phyloP scores from a whole-genome alignment of 2,797 vertebrate species.

The Eremophila alpestris region DNA sequence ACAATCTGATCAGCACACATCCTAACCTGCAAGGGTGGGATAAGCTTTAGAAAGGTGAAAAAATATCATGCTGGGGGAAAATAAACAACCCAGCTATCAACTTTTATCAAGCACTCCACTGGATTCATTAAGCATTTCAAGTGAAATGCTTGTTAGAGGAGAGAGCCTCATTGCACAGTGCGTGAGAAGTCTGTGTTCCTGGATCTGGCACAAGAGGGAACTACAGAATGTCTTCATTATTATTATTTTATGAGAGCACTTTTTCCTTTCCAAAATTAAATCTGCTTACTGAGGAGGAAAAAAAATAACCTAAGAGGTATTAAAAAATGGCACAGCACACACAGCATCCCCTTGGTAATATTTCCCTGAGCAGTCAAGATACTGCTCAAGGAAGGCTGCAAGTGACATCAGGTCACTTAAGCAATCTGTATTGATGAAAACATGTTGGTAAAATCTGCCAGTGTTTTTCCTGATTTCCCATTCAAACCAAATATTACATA shows the following conservation, averaged over 20 bases:
- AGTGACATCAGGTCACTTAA: background rate
- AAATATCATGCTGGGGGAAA: background rate
- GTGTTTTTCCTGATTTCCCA: background rate
- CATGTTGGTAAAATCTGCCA: background rate
- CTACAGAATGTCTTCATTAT: conserved; percentile 30
- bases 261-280: background rate
- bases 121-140: conserved; percentile 27
- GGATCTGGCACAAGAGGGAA: background rate
- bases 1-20: background rate
- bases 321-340: background rate
- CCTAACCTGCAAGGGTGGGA: background rate
- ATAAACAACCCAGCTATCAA: background rate
- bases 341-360: background rate
- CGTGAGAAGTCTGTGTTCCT: conserved; percentile 1
- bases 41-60: background rate
- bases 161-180: background rate
- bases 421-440: background rate
- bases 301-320: background rate
- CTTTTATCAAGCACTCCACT: conserved; percentile 18
- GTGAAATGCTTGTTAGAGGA: conserved; percentile 2
- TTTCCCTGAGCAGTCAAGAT: background rate
- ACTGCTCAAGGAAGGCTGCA: background rate
- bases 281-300: background rate
- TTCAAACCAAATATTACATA: background rate
- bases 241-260: conserved; percentile 14